phyloP scores from a whole-genome alignment of 2,888 invertebrate genomes.

The Drosophila trichaetosa region DNA sequence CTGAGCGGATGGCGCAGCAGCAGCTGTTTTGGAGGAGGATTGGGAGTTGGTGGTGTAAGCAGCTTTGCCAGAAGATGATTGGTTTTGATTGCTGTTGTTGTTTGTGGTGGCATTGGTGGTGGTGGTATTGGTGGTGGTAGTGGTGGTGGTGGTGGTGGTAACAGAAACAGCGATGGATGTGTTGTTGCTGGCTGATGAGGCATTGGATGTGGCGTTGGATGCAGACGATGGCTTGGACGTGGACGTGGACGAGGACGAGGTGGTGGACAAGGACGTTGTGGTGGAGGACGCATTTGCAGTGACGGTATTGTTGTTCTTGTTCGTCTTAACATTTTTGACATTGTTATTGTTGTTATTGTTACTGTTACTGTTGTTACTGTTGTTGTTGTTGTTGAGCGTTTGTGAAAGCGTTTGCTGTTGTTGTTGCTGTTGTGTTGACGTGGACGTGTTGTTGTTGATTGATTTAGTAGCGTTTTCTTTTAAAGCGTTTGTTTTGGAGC shows the following conservation, averaged over 20 bases:
- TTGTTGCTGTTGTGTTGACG: slow-evolving; percentile 51
- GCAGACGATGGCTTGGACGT: slow-evolving; percentile 52
- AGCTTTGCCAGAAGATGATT: slow-evolving; percentile 72
- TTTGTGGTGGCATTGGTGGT: slow-evolving; percentile 16
- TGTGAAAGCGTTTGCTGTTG: slow-evolving; percentile 79
- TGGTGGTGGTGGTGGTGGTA: slow-evolving; percentile 30
- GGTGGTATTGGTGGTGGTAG: slow-evolving; percentile 31
- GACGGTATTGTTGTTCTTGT: slow-evolving; percentile 42
- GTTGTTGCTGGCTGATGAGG: slow-evolving; percentile 47
- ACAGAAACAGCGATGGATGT: slow-evolving; percentile 54
- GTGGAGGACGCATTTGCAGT: slow-evolving; percentile 58
- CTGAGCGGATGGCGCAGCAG: slow-evolving; percentile 75
- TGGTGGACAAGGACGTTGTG: slow-evolving; percentile 53
- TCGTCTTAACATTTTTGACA: neutral
- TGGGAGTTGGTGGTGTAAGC: slow-evolving; percentile 76
- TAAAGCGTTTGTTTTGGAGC: slow-evolving; percentile 86
- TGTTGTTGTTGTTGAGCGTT: slow-evolving; percentile 75
- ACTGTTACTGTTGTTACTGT: slow-evolving; percentile 50
- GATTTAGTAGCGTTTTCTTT: slow-evolving; percentile 84
- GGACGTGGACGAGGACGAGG: slow-evolving; percentile 6
- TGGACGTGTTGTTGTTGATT: slow-evolving; percentile 68
- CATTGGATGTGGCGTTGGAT: slow-evolving; percentile 66
- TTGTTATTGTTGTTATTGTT: slow-evolving; percentile 41
- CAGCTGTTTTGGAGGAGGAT: slow-evolving; percentile 82
- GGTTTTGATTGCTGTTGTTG: slow-evolving; percentile 49